A percentile compares a stretch with the other conserved stretches of the same genome.
These are phyloP conservation scores for Cygnus buccinator DNA, from an alignment of 2,113 vertebrate species.

Conservation along the genomic window DNA sequence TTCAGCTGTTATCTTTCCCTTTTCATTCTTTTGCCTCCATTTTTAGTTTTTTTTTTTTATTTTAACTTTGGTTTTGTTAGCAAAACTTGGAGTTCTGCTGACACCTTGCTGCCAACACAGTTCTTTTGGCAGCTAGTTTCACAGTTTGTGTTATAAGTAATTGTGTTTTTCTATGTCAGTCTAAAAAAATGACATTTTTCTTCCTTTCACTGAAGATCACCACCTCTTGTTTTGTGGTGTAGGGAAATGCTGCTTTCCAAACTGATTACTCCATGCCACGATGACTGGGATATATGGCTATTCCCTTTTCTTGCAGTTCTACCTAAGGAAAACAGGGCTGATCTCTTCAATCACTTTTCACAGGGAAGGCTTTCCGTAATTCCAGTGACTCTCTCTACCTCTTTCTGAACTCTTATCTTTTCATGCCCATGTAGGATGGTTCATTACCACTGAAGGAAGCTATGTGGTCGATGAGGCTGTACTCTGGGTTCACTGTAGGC, in stretches of 20 bases:
- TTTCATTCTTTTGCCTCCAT: background rate
- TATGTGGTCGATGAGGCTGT: background rate
- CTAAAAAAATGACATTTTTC: background rate
- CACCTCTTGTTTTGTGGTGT: background rate
- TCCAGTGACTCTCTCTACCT: background rate
- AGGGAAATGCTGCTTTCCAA: background rate
- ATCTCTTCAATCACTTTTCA: background rate
- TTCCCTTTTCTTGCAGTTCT: background rate
- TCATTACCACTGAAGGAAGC: background rate
- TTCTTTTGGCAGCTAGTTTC: background rate
- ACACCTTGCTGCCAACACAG: background rate
- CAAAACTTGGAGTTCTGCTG: background rate
- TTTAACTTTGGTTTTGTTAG: background rate
- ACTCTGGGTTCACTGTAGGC: background rate
- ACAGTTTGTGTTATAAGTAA: background rate
- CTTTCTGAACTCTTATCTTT: background rate
- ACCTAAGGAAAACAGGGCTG: background rate
- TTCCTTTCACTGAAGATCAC: background rate
- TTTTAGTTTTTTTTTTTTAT: background rate
- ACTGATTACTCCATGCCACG: rapidly evolving
- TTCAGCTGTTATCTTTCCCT: background rate
- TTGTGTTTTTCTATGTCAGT: background rate
- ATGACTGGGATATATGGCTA: background rate
- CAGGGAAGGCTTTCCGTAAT: background rate
- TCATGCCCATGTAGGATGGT: background rate